These are phyloP conservation scores for Balaeniceps rex DNA, from an alignment of 2,113 vertebrate species.

Conservation along the genomic window DNA sequence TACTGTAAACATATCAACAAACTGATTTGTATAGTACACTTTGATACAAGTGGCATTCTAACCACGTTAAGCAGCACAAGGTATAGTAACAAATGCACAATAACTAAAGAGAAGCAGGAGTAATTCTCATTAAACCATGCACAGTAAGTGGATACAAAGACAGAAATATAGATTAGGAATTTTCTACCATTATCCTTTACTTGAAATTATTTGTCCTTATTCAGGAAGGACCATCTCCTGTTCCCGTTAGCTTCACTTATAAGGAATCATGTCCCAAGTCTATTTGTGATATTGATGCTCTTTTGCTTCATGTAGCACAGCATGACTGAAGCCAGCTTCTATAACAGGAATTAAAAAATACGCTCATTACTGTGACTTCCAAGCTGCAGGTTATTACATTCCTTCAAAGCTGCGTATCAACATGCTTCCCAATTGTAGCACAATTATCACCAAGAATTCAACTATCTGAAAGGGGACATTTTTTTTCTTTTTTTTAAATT, in stretches of 20 bases:
- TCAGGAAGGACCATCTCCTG: background rate
- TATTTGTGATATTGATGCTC: background rate
- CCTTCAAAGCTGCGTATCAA: background rate
- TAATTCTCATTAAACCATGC: background rate
- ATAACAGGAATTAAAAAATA: background rate
- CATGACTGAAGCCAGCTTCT: background rate
- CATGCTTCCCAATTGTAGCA: background rate
- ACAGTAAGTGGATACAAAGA: background rate
- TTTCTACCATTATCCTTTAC: background rate
- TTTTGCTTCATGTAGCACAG: background rate
- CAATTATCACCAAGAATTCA: background rate
- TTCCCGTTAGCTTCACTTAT: background rate
- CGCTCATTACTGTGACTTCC: background rate
- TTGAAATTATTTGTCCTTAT: background rate
- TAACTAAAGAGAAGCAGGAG: background rate
- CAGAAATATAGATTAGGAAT: background rate
- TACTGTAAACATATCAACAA: background rate
- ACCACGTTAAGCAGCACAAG: background rate
- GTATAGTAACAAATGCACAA: background rate
- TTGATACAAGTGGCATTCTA: background rate
- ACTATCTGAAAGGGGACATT: background rate
- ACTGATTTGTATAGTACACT: background rate
- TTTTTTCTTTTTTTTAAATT: background rate
- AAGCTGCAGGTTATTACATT: background rate
- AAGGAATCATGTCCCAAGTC: background rate